Percentiles rank a stretch among this genome's conserved stretches.
These are phyloP conservation scores for Mus spretus DNA, from an alignment of 2,797 vertebrate genomes.

Conservation along the genomic window DNA sequence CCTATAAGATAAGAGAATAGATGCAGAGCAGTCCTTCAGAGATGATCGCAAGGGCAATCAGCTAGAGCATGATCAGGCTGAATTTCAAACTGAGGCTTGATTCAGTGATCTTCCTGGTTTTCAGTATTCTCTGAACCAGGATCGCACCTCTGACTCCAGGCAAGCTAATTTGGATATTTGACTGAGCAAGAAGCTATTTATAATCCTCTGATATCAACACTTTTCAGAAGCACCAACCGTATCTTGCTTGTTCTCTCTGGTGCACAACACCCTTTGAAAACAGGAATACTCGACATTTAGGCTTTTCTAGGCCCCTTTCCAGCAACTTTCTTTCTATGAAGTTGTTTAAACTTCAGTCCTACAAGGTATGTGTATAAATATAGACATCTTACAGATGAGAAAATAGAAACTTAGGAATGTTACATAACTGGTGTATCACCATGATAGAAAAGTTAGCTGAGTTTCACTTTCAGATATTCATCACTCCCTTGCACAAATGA, in stretches of 20 bases:
- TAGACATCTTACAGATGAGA: background rate
- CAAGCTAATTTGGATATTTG: background rate
- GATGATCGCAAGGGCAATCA: background rate
- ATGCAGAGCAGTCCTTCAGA: background rate
- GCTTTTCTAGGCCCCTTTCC: background rate
- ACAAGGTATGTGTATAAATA: background rate
- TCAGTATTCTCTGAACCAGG: background rate
- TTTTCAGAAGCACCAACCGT: background rate
- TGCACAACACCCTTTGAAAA: constrained; percentile 29
- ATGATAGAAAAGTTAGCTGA: background rate
- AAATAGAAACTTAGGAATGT: background rate
- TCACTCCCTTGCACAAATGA: background rate
- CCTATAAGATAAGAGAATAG: constrained; percentile 25
- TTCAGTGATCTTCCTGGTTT: background rate
- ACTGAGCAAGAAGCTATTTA: background rate
- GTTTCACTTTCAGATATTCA: background rate
- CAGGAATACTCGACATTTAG: background rate
- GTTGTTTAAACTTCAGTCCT: constrained; percentile 12
- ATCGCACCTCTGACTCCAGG: background rate
- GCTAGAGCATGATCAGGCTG: background rate
- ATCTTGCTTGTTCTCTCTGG: background rate
- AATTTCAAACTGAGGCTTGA: background rate
- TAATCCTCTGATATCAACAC: background rate
- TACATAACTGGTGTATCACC: background rate
- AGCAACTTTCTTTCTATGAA: background rate